Evolutionary conservation across 2,888 invertebrate genomes (phyloP), one percentile per base, ranked within the genome.

Genomic region (Mimas tiliae): DNA sequence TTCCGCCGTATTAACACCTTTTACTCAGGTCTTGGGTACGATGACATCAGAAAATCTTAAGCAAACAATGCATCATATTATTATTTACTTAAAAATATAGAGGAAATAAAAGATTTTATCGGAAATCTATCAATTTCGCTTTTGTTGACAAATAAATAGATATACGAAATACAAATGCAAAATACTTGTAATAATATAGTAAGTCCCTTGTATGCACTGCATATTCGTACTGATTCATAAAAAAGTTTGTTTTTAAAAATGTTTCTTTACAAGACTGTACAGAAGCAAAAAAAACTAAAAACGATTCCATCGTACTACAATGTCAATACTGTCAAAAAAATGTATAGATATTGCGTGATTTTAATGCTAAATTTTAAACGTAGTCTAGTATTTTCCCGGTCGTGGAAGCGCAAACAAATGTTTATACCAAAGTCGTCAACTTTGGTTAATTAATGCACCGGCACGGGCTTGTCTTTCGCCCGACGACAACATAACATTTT

Each of bases 371-470:
- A 76, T 77, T 82, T 78, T 7, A 70, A 77, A 76, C 79, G 79
- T 80, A 79, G 76, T 78, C 76, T 79, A 75, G 80, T 79, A 81
- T 85, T 85, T 87, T 82, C 80, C 78, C 74, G 74, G 72, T 53
- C 74, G 70, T 76, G 82, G 78, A 83, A 82, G 81, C 75, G 83
- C 78, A 76, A 80, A 83, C 75, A 78, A 79, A 83, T 65, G 55
- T 62, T 64, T 67, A 63, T 64, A 81, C 78, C 77, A 81, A 76
- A 79, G 76, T 79, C 76, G 74, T 72, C 72, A 72, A 63, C 76
- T 79, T 65, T 45, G 62, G 67, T 66, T 72, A 83, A 93, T 93
- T 91, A 91, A 93, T 93, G 93, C 93, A 79, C 67, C 79, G 77
- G 75, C 93, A 93, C 92, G 93, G 69, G 62, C 76, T 70, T 33